These are phyloP conservation scores for Prolemur simus DNA, from an alignment of 2,113 vertebrate genomes.

Conservation along the genomic window DNA sequence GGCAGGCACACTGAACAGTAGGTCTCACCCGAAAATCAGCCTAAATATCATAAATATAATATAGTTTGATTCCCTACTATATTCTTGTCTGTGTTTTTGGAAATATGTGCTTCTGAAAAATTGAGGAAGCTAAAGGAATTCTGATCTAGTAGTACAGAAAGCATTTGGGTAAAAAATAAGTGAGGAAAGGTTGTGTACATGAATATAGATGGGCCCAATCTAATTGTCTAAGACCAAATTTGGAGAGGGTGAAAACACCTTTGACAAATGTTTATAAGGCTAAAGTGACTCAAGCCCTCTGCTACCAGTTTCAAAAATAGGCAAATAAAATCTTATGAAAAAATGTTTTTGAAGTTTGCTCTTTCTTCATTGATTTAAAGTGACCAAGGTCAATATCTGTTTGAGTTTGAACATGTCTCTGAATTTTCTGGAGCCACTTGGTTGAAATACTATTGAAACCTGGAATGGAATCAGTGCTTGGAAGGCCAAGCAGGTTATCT, in stretches of 20 bases:
- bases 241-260: not conserved
- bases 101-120: conserved; percentile 21
- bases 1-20: not conserved
- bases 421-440: not conserved
- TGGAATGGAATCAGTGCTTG: not conserved
- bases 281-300: not conserved
- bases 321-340: not conserved
- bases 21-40: not conserved
- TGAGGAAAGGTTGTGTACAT: not conserved
- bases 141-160: not conserved
- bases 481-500: not conserved
- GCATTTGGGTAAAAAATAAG: not conserved
- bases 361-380: not conserved
- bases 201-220: not conserved
- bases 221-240: not conserved
- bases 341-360: not conserved
- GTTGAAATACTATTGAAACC: not conserved
- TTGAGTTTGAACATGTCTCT: not conserved
- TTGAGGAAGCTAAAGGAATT: not conserved
- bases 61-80: not conserved
- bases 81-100: not conserved
- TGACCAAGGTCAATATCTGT: not conserved
- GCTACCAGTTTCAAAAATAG: not conserved
- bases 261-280: not conserved
- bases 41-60: not conserved